These are phyloP conservation scores for Nomada ruficornis DNA, from an alignment of 2,888 invertebrate genomes.

Conservation along the genomic window DNA sequence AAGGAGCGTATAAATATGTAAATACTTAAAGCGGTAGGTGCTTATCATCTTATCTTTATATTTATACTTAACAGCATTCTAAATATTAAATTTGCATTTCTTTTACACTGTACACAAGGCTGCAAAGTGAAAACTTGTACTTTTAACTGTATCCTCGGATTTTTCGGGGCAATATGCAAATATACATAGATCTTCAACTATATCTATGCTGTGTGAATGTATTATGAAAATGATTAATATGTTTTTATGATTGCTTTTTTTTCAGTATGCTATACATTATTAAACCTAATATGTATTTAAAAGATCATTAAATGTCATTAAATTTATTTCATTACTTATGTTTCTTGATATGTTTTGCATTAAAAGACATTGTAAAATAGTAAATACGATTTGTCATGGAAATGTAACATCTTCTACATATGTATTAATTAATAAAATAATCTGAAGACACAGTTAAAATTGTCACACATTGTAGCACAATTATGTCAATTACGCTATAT, in stretches of 20 bases:
- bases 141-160: slow-evolving; percentile 56
- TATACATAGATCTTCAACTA: neutral
- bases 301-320: neutral
- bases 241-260: neutral
- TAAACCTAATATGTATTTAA: neutral
- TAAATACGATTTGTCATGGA: slow-evolving; percentile 13
- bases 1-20: slow-evolving; percentile 31
- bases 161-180: slow-evolving; percentile 22
- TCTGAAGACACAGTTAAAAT: slow-evolving; percentile 54
- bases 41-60: slow-evolving; percentile 49
- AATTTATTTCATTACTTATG: slow-evolving; percentile 40
- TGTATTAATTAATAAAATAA: slow-evolving; percentile 30
- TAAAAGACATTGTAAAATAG: slow-evolving; percentile 6
- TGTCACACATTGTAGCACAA: slow-evolving; percentile 10
- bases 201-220: neutral
- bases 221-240: neutral
- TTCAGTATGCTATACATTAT: neutral
- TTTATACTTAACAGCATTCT: slow-evolving; percentile 52
- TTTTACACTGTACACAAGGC: slow-evolving; percentile 63
- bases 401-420: slow-evolving; percentile 6
- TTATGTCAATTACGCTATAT: slow-evolving; percentile 21
- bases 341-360: slow-evolving; percentile 62
- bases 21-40: slow-evolving; percentile 55
- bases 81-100: slow-evolving; percentile 50
- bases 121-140: slow-evolving; percentile 38